Conservation (phyloP, 1,140 invertebrate genomes). For the Bilobella aurantiaca region DNA sequence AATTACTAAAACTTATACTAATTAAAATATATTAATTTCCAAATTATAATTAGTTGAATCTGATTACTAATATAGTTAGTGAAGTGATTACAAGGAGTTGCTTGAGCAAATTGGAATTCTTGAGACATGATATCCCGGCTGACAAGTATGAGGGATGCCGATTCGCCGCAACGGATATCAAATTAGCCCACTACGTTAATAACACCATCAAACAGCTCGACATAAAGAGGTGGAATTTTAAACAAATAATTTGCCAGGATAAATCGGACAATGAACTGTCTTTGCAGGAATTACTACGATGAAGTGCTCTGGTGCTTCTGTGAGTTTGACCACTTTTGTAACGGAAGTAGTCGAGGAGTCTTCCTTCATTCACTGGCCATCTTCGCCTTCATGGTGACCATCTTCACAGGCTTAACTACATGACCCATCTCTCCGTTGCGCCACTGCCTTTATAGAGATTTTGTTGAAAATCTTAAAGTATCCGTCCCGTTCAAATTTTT, state of each 20-base stretch:
- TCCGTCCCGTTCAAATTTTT: no score
- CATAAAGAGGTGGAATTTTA: conserved; percentile 63
- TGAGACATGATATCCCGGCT: conserved; percentile 77
- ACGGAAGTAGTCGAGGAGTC: conserved; percentile 38
- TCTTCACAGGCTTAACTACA: no score
- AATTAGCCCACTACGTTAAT: conserved; percentile 74
- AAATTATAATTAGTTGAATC: background rate
- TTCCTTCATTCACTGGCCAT: background rate
- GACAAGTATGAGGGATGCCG: conserved; percentile 83
- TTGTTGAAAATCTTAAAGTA: no score
- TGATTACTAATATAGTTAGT: conserved; percentile 49
- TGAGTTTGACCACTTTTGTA: conserved; percentile 80
- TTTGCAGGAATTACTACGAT: conserved; percentile 66
- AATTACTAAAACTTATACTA: background rate
- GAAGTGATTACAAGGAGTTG: conserved; percentile 74
- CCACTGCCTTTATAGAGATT: no score
- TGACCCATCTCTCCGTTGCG: no score
- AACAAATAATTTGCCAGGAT: no score
- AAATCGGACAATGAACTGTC: no score
- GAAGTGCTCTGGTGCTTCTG: conserved; percentile 81
- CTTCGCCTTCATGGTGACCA: no score
- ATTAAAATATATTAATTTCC: background rate
- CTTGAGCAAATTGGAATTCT: conserved; percentile 61
- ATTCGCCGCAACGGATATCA: conserved; percentile 62
- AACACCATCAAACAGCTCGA: conserved; percentile 75